Conservation (phyloP, 2,113 vertebrate species). For the Choloepus hoffmanni region DNA sequence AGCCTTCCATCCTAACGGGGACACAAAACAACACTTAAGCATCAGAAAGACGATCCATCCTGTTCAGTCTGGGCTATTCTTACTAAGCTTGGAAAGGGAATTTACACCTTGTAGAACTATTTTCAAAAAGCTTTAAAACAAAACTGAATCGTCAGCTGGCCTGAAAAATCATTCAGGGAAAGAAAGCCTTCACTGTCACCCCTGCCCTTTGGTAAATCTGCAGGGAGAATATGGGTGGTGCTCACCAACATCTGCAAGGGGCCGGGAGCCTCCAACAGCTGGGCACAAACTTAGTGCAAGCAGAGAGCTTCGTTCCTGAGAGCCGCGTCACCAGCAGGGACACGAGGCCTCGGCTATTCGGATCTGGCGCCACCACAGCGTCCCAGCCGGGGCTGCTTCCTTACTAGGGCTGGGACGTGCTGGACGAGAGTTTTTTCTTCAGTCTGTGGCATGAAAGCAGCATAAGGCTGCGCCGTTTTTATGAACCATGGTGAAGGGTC, state of each 20-base stretch:
- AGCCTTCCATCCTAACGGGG: accelerated
- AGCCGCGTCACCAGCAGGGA: accelerated
- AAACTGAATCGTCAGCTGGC: background rate
- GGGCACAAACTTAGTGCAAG: too few relatives aligned
- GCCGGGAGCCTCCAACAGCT: background rate
- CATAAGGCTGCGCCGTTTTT: background rate
- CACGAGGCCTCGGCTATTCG: accelerated
- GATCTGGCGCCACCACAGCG: background rate
- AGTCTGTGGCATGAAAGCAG: background rate
- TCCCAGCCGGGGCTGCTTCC: background rate
- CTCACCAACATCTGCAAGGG: accelerated
- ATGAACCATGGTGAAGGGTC: background rate
- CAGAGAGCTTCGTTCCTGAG: too few relatives aligned
- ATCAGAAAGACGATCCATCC: background rate
- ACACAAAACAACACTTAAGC: too few relatives aligned
- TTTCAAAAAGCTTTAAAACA: background rate
- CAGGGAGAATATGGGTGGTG: background rate
- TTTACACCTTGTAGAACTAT: background rate
- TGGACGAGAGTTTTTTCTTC: background rate
- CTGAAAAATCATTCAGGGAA: background rate
- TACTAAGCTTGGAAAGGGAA: background rate
- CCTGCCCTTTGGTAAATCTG: background rate
- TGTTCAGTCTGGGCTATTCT: background rate
- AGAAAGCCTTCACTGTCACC: background rate
- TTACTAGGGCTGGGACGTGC: background rate